Evolutionary conservation across 2,888 invertebrate genomes (phyloP).

Genomic region (Pseudococcus longispinus): DNA sequence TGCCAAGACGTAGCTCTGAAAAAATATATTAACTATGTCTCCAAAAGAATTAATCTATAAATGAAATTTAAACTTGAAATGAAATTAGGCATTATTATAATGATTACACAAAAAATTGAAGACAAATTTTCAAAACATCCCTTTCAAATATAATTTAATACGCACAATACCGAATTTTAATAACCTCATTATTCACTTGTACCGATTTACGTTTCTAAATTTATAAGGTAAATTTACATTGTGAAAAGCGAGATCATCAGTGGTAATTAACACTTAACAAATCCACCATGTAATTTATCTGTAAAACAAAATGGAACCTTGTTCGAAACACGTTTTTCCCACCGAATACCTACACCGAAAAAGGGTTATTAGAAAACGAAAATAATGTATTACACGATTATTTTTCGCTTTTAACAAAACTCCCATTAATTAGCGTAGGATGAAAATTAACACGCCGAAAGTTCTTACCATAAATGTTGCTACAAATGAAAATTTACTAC

Average conservation of each 20-base stretch:
- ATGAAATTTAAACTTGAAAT: no score
- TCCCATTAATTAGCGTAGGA: slow-evolving; percentile 23
- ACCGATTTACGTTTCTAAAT: no score
- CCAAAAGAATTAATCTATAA: no score
- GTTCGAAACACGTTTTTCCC: not conserved
- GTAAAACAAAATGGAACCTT: not conserved
- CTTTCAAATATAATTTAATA: no score
- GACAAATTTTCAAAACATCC: no score
- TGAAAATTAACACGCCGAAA: not conserved
- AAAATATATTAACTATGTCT: no score
- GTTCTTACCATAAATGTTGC: slow-evolving; percentile 9
- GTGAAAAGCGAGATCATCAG: not conserved
- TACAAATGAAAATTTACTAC: slow-evolving; percentile 11
- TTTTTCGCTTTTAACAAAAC: not conserved
- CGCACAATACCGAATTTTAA: no score
- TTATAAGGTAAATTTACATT: no score
- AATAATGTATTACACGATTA: slow-evolving; percentile 14
- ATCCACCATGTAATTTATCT: not conserved
- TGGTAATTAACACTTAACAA: not conserved
- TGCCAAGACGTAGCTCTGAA: no score
- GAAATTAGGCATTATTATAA: no score
- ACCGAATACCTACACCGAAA: not conserved
- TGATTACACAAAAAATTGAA: no score
- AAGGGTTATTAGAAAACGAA: slow-evolving; percentile 12
- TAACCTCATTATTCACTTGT: no score